A percentile compares a stretch with the other conserved stretches of the same genome.
Conservation (phyloP, 2,888 invertebrate genomes). For the Cosmia trapezina region DNA sequence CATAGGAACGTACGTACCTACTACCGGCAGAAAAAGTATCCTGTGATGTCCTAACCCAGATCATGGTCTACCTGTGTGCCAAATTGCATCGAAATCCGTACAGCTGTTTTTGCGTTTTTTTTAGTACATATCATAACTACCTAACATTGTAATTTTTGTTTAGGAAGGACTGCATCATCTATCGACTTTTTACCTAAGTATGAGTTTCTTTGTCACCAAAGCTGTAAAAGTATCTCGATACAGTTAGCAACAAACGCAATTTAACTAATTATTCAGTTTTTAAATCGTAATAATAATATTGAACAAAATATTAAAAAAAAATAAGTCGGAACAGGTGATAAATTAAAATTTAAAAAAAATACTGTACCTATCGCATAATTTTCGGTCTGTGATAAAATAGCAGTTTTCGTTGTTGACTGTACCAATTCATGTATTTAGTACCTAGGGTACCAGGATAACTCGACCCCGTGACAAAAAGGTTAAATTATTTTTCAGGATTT, state of each 20-base stretch:
- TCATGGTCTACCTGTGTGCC: no score
- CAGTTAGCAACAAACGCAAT: neutral
- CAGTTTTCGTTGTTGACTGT: neutral
- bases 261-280: neutral
- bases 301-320: no score
- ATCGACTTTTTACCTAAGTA: neutral
- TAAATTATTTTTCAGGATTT: neutral
- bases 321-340: neutral
- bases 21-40: neutral
- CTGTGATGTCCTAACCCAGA: no score
- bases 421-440: neutral
- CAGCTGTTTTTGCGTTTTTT: neutral
- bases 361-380: no score
- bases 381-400: neutral
- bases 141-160: neutral
- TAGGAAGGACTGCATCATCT: neutral
- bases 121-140: neutral
- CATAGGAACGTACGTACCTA: neutral
- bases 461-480: neutral
- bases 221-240: neutral
- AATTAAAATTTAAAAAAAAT: no score
- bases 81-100: neutral
- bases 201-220: neutral
- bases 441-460: neutral
- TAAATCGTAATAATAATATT: neutral